Percentiles rank a stretch among this genome's conserved stretches.
phyloP scores from a whole-genome alignment of 2,797 vertebrate species.

The Champsocephalus esox region DNA sequence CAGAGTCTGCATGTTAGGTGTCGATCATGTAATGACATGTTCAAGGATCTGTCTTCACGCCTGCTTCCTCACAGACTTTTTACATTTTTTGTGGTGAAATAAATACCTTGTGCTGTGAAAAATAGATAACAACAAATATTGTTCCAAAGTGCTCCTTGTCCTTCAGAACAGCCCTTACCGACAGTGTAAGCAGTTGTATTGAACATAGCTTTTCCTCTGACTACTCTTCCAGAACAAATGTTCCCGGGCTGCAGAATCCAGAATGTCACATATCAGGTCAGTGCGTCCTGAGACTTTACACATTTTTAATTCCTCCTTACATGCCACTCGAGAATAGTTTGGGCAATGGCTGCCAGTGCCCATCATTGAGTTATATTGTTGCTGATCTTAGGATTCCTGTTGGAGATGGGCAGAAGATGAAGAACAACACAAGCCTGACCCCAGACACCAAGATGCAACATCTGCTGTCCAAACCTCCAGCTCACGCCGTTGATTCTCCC shows the following conservation, averaged over 20 bases:
- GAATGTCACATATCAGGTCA: constrained; percentile 71
- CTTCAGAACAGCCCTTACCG: constrained; percentile 34
- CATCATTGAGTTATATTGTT: constrained; percentile 78
- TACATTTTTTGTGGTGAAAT: constrained; percentile 27
- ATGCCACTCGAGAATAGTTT: constrained; percentile 65
- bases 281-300: constrained; percentile 70
- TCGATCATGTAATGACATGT: constrained; percentile 52
- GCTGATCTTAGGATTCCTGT: constrained; percentile 59
- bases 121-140: constrained; percentile 26
- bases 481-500: constrained; percentile 23
- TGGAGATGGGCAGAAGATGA: constrained; percentile 54
- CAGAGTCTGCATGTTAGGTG: constrained; percentile 38
- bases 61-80: constrained; percentile 39
- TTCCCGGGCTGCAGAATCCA: constrained; percentile 47
- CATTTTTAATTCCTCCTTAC: constrained; percentile 75
- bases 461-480: constrained; percentile 61
- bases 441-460: constrained; percentile 61
- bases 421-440: constrained; percentile 65
- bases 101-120: constrained; percentile 19
- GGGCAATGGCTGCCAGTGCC: constrained; percentile 45
- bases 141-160: constrained; percentile 26
- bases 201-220: constrained; percentile 48
- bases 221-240: constrained; percentile 61
- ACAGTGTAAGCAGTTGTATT: constrained; percentile 54
- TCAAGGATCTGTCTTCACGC: constrained; percentile 61